Conservation (phyloP, 2,888 invertebrate genomes). For the Pollenia griseotomentosa region DNA sequence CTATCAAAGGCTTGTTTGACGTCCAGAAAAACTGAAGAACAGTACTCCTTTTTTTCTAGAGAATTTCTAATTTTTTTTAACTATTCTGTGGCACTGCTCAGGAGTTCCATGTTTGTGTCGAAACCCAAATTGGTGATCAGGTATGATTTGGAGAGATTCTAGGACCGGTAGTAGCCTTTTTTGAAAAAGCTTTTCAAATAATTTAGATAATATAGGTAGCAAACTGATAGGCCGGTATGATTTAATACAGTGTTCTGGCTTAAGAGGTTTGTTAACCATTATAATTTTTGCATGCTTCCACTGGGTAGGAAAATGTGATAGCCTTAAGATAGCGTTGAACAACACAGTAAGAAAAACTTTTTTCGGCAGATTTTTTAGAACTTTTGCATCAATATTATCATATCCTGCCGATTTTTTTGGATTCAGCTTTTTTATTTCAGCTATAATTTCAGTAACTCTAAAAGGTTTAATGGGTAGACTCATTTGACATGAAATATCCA, state of each 20-base stretch:
- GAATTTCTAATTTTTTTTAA: too few relatives aligned
- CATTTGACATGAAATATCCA: constrained; percentile 8
- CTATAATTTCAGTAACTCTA: neutral
- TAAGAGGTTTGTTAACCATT: neutral
- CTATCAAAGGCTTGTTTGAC: too few relatives aligned
- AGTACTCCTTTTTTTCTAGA: too few relatives aligned
- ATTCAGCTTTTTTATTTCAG: neutral
- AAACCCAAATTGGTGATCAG: too few relatives aligned
- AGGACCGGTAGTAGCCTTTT: neutral
- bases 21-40: too few relatives aligned
- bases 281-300: neutral
- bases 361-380: too few relatives aligned
- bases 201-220: neutral
- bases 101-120: neutral
- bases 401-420: too few relatives aligned
- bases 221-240: neutral
- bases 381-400: too few relatives aligned
- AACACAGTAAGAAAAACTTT: neutral
- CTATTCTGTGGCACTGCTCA: neutral
- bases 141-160: too few relatives aligned
- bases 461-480: neutral
- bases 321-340: constrained; percentile 7
- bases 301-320: constrained; percentile 12
- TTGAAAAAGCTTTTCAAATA: constrained; percentile 10
- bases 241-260: constrained; percentile 6